Conservation (phyloP, 2,888 invertebrate genomes). For the Eustalomyia histrio region DNA sequence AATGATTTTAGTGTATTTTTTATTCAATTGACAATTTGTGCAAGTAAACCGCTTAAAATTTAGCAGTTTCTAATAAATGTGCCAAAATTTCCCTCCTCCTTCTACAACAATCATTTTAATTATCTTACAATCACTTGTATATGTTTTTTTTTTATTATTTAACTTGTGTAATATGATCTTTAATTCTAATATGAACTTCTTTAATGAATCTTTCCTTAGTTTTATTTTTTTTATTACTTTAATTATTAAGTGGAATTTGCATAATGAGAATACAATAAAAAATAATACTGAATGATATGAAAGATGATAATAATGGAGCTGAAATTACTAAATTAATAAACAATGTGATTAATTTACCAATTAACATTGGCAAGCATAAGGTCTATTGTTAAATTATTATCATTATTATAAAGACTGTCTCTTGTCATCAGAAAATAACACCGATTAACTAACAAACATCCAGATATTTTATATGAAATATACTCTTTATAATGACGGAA, state of each 20-base stretch:
- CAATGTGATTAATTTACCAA: constrained; percentile 79
- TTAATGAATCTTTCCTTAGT: constrained; percentile 43
- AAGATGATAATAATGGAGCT: constrained; percentile 31
- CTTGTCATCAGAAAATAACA: constrained; percentile 73
- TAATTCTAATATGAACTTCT: constrained; percentile 42
- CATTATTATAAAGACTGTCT: constrained; percentile 29
- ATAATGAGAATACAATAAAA: constrained; percentile 72
- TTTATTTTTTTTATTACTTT: background rate
- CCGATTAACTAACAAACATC: constrained; percentile 65
- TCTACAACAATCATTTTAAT: constrained; percentile 18
- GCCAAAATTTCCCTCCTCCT: constrained; percentile 34
- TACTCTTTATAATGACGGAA: constrained; percentile 52
- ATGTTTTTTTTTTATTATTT: constrained; percentile 37
- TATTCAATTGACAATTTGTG: too few relatives aligned
- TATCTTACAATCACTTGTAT: constrained; percentile 57
- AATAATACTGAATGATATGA: constrained; percentile 8
- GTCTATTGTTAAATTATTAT: constrained; percentile 52
- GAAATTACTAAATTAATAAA: constrained; percentile 77
- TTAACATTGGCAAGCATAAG: constrained; percentile 71
- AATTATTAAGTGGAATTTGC: constrained; percentile 58
- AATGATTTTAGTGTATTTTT: too few relatives aligned
- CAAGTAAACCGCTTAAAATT: too few relatives aligned
- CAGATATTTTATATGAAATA: constrained; percentile 17
- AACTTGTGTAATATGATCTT: constrained; percentile 62
- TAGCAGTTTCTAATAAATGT: constrained; percentile 2